A percentile compares a stretch with the other conserved stretches of the same genome.
Conservation (phyloP, 1,140 invertebrate genomes). For the Halyomorpha halys region DNA sequence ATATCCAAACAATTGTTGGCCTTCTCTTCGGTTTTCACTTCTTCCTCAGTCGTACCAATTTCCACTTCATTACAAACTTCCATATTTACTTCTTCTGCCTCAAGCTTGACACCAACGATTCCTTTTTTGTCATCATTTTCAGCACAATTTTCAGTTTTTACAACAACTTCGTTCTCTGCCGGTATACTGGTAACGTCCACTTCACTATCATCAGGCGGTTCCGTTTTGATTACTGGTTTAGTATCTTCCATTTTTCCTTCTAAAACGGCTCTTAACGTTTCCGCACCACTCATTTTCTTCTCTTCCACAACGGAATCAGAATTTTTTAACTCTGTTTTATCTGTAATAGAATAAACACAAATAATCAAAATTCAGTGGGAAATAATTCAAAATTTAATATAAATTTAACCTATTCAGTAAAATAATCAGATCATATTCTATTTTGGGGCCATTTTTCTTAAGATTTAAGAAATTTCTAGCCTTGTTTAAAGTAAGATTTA, state of each 20-base stretch:
- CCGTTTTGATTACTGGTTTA: constrained; percentile 20
- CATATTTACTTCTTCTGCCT: constrained; percentile 25
- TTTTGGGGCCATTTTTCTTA: too few species aligned
- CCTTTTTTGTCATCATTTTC: constrained; percentile 9
- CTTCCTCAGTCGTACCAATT: constrained; percentile 27
- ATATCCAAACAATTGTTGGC: background rate
- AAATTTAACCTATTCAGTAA: too few species aligned
- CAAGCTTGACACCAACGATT: constrained; percentile 8
- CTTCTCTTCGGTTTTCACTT: constrained; percentile 20
- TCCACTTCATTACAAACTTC: constrained; percentile 31
- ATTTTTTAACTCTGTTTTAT: background rate
- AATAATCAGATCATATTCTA: too few species aligned
- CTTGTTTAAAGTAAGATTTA: too few species aligned
- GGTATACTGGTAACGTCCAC: constrained; percentile 25
- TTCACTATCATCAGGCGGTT: constrained; percentile 22
- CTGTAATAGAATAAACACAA: background rate
- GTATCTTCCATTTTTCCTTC: constrained; percentile 22
- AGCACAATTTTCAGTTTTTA: constrained; percentile 11
- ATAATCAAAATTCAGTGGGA: too few species aligned
- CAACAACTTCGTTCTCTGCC: constrained; percentile 19
- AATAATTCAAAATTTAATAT: too few species aligned
- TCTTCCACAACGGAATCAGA: background rate
- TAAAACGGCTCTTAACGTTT: constrained; percentile 25
- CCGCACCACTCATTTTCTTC: constrained; percentile 20
- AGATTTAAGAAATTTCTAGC: too few species aligned